Base-by-base conservation (phyloP, 2,888 invertebrate genomes). In the Volucella inflata region DNA sequence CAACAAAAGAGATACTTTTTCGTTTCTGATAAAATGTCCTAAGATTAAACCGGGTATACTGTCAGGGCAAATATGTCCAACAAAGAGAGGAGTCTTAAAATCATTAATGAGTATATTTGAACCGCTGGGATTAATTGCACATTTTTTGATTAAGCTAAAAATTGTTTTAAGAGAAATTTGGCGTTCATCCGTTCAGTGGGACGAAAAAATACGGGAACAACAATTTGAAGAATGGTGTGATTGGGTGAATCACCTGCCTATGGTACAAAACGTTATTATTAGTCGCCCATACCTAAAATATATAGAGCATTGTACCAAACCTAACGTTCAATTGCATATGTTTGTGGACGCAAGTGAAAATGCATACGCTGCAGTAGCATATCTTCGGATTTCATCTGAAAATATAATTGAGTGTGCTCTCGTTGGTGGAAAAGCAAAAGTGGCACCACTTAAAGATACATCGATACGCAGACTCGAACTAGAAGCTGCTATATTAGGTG, bases 341-440 rank as follows among this genome's bases (percentile, higher is more conserved):
- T 21, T 21, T 21, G 21, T 21, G 2, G 1, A 21, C 2, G 21
- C 21, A 21, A 1, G 48, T 44, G 62, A 62, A 14, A 62, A 62
- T 30, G 62, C 62, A n/a, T 64, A 16, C 16, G 64, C 64, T 2
- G 50, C 14, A n/a, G n/a, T n/a, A n/a, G 65, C 51, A 21, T 65
- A 65, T 40, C 65, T 38, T n/a, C 65, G 65, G 6, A 51, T 65
- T 40, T 51, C 65, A n/a, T 65, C 65, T 4, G 48, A 11, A 9
- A 12, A 12, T 8, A 11, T 48, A 14, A 40, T 51, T 14, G 50
- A 51, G 21, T 60, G 44, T 30, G 16, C 42, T 12, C 12, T 60
- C 17, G 60, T 60, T 9, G 60, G 60, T 21, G 60, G 44, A 17
- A 51, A 65, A 48, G 65, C 65, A 17, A 65, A 65, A 17, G 65